Base-by-base conservation (phyloP, 2,113 vertebrate genomes). In the Brachyhypopomus occidentalis region DNA sequence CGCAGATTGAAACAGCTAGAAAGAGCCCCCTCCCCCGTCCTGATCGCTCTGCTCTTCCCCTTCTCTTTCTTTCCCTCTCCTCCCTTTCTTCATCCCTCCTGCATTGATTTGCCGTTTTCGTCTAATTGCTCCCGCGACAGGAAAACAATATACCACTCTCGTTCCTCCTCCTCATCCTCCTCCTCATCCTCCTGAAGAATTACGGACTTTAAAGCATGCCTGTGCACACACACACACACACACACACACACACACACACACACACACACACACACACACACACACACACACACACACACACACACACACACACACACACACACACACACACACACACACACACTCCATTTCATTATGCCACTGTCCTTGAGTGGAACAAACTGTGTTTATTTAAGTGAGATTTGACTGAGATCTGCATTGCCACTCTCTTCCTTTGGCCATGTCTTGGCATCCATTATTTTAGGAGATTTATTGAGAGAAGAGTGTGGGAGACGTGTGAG, bases 51-150 rank as follows among this genome's bases (percentile, higher is more conserved):
- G 17, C 38, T 79, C 72, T 70, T 20, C 71, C 38, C 23, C 52
- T 56, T 17, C 3, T 20, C 23, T 5, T 79, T 27, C n/a, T n/a
- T 77, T 16, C n/a, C 70, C 56, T 23, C 62, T 52, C 41, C 52
- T 55, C 75, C 74, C 41, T 64, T 63, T 11, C 34, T 22, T 17
- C 20, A 12, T 66, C 41, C 60, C 66, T 64, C 5, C 19, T 5
- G 2, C 72, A 86, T 86, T 63, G 82, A 86, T 86, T 79, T 86
- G 58, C 59, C 30, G 22, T 82, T 81, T 75, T 81, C 69, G 27
- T 79, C 60, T 86, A 86, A 86, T 84, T 86, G 79, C 71, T 79
- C 79, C 79, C 64, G 63, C 62, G 75, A 60, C 82, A 84, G 77
- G 48, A 81, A 81, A 73, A 84, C 72, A 82, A 81, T 84, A 78